phyloP scores from a whole-genome alignment of 92 coral and sea anemone species.

The Paragorgia papillata region DNA sequence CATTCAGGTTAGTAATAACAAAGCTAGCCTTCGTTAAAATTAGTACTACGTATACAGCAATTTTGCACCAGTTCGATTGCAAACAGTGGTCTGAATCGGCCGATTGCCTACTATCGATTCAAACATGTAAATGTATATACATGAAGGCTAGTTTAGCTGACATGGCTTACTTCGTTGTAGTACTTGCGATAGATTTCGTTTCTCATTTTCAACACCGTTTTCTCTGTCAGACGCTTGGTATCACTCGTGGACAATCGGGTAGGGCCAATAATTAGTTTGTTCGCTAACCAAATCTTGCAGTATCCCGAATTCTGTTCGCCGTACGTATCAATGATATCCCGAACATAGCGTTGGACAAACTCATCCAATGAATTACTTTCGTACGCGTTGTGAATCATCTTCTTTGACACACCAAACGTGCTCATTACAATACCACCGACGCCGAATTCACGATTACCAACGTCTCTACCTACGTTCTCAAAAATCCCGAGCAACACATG shows the following conservation, averaged over 20 bases:
- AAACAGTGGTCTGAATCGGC: too few species aligned
- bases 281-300: constrained; percentile 32
- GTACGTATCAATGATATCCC: not conserved
- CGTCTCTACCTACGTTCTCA: constrained; percentile 41
- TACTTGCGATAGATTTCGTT: constrained; percentile 10
- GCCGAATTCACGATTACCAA: not conserved
- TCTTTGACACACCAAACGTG: constrained; percentile 46
- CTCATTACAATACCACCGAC: not conserved
- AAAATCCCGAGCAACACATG: constrained; percentile 43
- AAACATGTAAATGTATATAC: too few species aligned
- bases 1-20: too few species aligned
- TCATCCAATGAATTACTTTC: constrained; percentile 48
- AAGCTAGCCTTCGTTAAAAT: too few species aligned
- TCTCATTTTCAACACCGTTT: constrained; percentile 21
- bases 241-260: constrained; percentile 13
- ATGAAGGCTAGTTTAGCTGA: too few species aligned
- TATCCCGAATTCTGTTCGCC: constrained; percentile 8
- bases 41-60: too few species aligned
- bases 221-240: not conserved
- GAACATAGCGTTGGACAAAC: constrained; percentile 41
- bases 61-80: too few species aligned
- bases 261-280: constrained; percentile 56
- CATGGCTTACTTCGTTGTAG: not conserved
- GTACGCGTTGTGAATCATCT: constrained; percentile 50
- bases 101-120: too few species aligned